Evolutionary conservation across 2,797 vertebrate species (phyloP).

Genomic region (Nyctalus aviator): DNA sequence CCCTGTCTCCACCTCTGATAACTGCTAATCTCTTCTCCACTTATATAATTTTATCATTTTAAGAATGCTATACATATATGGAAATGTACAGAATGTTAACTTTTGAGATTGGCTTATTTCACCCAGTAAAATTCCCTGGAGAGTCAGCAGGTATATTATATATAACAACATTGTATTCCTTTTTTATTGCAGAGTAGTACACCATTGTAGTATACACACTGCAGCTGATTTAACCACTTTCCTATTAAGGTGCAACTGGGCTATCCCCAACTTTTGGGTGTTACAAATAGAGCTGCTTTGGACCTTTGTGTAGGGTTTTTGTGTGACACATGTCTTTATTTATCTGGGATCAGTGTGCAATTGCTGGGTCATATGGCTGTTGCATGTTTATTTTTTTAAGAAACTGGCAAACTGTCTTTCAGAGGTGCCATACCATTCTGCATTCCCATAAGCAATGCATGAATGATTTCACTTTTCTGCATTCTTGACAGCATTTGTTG

Average conservation of each 20-base stretch:
- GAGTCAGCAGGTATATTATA: not conserved
- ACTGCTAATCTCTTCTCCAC: not conserved
- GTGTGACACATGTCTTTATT: not conserved
- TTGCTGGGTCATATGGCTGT: not conserved
- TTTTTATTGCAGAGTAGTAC: not conserved
- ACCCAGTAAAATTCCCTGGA: not conserved
- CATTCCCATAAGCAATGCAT: not conserved
- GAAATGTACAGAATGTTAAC: not conserved
- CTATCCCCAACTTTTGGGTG: not conserved
- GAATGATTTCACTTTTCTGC: not conserved
- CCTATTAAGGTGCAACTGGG: not conserved
- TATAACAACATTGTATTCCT: not conserved
- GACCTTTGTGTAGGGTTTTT: not conserved
- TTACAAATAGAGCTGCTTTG: not conserved
- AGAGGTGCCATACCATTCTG: not conserved
- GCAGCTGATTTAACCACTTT: not conserved
- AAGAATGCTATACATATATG: not conserved
- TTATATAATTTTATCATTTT: not conserved
- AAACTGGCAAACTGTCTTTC: not conserved
- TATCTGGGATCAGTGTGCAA: not conserved
- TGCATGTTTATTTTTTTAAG: not conserved
- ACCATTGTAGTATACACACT: not conserved
- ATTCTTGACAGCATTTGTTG: not conserved
- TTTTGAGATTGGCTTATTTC: not conserved
- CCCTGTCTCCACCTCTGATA: not conserved